Evolutionary conservation across 1,140 invertebrate genomes (phyloP), one percentile per base, ranked within the genome.

Genomic region (Liolophura sinensis): DNA sequence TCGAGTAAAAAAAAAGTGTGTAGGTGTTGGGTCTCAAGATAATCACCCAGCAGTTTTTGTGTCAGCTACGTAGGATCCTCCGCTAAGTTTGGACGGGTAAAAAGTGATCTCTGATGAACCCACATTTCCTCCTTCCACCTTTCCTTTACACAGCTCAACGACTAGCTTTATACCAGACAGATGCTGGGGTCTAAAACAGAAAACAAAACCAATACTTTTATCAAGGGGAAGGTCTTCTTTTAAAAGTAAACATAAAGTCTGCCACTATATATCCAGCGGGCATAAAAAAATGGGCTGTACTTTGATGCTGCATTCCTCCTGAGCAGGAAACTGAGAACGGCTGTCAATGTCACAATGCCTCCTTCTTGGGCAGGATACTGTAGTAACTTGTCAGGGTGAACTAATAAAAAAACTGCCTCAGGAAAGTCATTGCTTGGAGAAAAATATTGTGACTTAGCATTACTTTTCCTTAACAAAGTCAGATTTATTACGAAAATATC

Each of bases 101-200:
- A 95, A 94, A 73, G 89, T 87, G 55, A 97, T 86, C 77, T 89
- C 87, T 16, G 90, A 92, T 12, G 94, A 95, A 11, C 90, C 88
- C 50, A 93, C 85, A 14, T 81, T 64, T 31, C 85, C 91, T 25
- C 92, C 92, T 18, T 79, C 84, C 1, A 94, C 84, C 72, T 87
- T 84, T 0, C 90, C 94, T 65, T 88, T 82, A 69, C 89, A 90
- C 72, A 96, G 89, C 60, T 92, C 87, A 61, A 86, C 85, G 0
- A 92, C 87, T 60, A 96, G 77, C 78, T 91, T 86, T 0, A 96
- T 84, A 55, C 92, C 93, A 86, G 90, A 91, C 65, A 96, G 82
- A 88, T 96, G 94, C 81, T 96, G 94, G 51, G 92, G 89, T 64
- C 84, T 86, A 60, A 12, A 73, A 73, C 64, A 55, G 47, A 67